phyloP scores from a whole-genome alignment of 2,888 invertebrate genomes.

The Morpho achilles region DNA sequence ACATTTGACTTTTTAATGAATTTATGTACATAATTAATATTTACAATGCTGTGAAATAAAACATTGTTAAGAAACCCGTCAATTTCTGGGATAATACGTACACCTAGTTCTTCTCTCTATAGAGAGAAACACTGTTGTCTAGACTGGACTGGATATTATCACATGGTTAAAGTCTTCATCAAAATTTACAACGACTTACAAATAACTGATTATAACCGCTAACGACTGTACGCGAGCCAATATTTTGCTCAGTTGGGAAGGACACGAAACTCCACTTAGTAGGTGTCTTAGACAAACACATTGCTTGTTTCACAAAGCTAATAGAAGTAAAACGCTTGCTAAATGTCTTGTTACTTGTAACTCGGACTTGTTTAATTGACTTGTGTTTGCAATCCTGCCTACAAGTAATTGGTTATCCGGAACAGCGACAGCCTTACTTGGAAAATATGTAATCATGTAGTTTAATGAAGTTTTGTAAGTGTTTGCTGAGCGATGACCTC shows the following conservation, averaged over 20 bases:
- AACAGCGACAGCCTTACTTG: neutral
- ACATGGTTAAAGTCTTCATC: no score
- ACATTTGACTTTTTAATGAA: no score
- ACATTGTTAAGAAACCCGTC: no score
- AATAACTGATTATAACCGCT: neutral
- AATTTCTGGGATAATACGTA: no score
- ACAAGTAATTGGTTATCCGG: neutral
- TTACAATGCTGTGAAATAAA: no score
- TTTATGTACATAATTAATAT: no score
- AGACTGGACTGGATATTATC: no score
- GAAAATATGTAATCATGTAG: neutral
- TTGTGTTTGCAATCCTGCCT: neutral
- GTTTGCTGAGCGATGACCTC: no score
- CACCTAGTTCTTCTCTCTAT: no score
- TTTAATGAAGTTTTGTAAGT: no score
- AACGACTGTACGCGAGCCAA: constrained; percentile 29
- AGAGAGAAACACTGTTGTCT: no score
- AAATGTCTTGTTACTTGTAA: constrained; percentile 17
- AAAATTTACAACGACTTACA: no score
- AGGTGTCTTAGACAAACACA: constrained; percentile 13
- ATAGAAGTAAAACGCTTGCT: constrained; percentile 14
- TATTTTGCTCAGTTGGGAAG: constrained; percentile 48
- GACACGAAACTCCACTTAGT: constrained; percentile 46
- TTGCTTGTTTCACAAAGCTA: constrained; percentile 22
- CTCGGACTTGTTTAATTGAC: constrained; percentile 6